Percentiles rank a stretch among this genome's conserved stretches.
phyloP scores from a whole-genome alignment of 2,113 vertebrate species.

The Hemiprocne comata region DNA sequence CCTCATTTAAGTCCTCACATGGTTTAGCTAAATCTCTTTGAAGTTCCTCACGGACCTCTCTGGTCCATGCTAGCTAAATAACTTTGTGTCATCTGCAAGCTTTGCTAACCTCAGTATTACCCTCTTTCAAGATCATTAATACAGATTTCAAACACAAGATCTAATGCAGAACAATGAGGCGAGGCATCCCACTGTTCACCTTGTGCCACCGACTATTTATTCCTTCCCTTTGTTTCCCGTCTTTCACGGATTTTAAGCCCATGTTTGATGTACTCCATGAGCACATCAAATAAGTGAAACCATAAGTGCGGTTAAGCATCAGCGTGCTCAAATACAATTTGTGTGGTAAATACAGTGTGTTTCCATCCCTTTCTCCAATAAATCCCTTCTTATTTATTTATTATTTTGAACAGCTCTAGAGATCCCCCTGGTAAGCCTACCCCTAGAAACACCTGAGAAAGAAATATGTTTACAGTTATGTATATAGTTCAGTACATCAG shows the following conservation, averaged over 20 bases:
- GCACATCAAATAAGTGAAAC: constrained; percentile 37
- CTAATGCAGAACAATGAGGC: constrained; percentile 36
- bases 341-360: neutral
- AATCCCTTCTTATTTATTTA: neutral
- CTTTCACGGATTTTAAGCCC: neutral
- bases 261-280: constrained; percentile 36
- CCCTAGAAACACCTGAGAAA: neutral
- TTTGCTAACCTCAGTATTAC: constrained; percentile 57
- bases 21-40: constrained; percentile 45
- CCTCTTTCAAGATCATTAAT: constrained; percentile 56
- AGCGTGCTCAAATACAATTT: neutral
- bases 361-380: neutral
- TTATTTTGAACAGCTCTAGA: neutral
- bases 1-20: constrained; percentile 39
- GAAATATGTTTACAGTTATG: neutral
- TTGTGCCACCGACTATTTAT: constrained; percentile 54
- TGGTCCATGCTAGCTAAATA: constrained; percentile 47
- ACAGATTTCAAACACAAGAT: constrained; percentile 35
- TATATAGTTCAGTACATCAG: neutral
- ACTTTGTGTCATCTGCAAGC: constrained; percentile 55
- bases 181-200: constrained; percentile 57
- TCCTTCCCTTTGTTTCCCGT: constrained; percentile 45
- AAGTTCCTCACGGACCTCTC: constrained; percentile 33
- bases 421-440: neutral
- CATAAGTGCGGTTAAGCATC: neutral